Base-by-base conservation (phyloP, 23 tunicate genomes). In the Trididemnum miniatum region DNA sequence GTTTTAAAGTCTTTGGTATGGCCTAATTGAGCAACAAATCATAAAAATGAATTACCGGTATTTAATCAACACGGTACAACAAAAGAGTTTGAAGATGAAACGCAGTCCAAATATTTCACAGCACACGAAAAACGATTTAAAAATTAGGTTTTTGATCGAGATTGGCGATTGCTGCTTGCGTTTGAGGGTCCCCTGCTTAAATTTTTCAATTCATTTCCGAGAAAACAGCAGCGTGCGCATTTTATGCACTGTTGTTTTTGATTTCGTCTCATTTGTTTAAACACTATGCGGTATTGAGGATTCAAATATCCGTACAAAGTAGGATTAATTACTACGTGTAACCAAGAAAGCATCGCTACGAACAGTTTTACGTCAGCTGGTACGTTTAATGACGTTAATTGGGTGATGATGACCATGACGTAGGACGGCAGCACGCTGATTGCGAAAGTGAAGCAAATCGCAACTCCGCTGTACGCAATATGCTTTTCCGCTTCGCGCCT, bases 401-500 rank as follows among this genome's bases (percentile, higher is more conserved):
- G 51, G 25, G 34, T 65, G 25, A 86, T 27, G 28, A 91, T 83
- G 20, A 65, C 79, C 67, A 86, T 80, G 1, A 71, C 77, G 23
- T 85, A 86, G 1, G 81, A 50, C 0, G 97, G 97, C 9, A 91
- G 84, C 1, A 82, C 80, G 34, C 81, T 80, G 24, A 91, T 32
- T 15, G 87, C 90, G 44, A 91, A 78, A n/a, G 89, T 87, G 23
- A 86, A 49, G 71, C 97, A 91, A 30, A 91, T 91, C 2, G 78
- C 35, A 25, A 85, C 39, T 25, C 97, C 97, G 76, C 87, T 91
- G 87, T 91, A 91, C 44, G 90, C 90, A 26, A 91, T 78, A 50
- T 86, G 87, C 38, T 82, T 80, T 76, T 91, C 97, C 2, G 97
- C 97, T 7, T 74, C 83, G 27, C 97, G 78, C 12, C 97, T 73